Evolutionary conservation across 2,797 vertebrate genomes (phyloP), one percentile per base, ranked within the genome.

Genomic region (Tarsius wallacei): DNA sequence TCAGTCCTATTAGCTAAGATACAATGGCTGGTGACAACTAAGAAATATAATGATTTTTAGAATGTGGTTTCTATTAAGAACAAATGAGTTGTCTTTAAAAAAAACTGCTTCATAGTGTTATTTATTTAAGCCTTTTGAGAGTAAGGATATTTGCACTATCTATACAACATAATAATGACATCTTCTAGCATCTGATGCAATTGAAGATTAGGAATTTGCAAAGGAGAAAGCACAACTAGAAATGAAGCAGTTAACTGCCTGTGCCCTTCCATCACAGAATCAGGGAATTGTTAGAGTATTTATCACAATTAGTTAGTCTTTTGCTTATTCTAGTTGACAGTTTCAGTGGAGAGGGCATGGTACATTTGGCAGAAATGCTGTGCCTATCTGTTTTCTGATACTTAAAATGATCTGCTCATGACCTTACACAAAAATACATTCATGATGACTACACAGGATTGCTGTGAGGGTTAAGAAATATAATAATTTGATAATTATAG

Each of bases 21-120:
- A 36, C 97, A 97, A 97, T 97, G 74, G 78, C 33, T 97, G 53
- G 68, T 88, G 70, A 96, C 80, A 97, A 89, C 22, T 78, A n/a
- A 98, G 91, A 49, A 93, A 78, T 57, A 91, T 19, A 55, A 94
- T 96, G 83, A 97, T 97, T 98, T 97, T 96, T 77, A 94, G 97
- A 97, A 81, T 77, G 90, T 91, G 88, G 90, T 96, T 88, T 96
- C 96, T 87, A 70, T 63, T 95, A 59, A 80, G 87, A 86, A 95
- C 80, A 93, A 97, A 89, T 97, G 36, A 82, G 24, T 76, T 98
- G 77, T 17, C 93, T 98, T 84, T 95, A 94, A 61, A 74, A 97
- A 42, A 74, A 96, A 63, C 57, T 96, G 71, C 24, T 94, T 95
- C 57, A 68, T 78, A 83, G 96, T 33, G 64, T 12, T 77, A 84